phyloP scores from a whole-genome alignment of 2,113 vertebrate genomes.

The Ctenomys sociabilis region DNA sequence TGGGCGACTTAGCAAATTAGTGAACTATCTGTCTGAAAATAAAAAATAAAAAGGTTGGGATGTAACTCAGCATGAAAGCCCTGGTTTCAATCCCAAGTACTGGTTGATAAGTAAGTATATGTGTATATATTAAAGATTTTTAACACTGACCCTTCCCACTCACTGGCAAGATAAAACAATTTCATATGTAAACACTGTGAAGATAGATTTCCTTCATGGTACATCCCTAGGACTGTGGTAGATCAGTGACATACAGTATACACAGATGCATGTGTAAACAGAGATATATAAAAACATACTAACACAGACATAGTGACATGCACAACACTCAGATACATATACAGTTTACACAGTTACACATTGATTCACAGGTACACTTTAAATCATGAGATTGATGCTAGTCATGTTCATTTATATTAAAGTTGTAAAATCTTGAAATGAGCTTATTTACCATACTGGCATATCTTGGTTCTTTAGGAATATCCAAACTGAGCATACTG shows the following conservation, averaged over 20 bases:
- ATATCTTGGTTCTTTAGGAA: neutral
- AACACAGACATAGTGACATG: neutral
- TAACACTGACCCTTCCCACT: neutral
- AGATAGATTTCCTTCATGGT: accelerated
- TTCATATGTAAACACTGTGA: neutral
- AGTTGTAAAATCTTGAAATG: neutral
- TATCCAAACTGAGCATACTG: neutral
- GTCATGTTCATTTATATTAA: neutral
- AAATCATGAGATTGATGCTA: neutral
- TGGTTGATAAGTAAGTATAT: neutral
- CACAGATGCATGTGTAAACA: neutral
- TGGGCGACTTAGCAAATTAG: neutral
- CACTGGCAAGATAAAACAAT: neutral
- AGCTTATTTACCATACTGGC: neutral
- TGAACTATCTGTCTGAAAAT: neutral
- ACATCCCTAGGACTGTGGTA: neutral
- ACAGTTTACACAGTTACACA: neutral
- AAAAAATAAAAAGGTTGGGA: neutral
- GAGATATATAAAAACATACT: neutral
- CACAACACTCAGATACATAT: neutral
- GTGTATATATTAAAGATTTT: neutral
- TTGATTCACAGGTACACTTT: neutral
- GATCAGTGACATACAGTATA: neutral
- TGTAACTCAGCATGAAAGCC: neutral
- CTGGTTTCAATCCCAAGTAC: neutral